Conservation (phyloP, 2,113 vertebrate genomes). For the Crotalus helleri region DNA sequence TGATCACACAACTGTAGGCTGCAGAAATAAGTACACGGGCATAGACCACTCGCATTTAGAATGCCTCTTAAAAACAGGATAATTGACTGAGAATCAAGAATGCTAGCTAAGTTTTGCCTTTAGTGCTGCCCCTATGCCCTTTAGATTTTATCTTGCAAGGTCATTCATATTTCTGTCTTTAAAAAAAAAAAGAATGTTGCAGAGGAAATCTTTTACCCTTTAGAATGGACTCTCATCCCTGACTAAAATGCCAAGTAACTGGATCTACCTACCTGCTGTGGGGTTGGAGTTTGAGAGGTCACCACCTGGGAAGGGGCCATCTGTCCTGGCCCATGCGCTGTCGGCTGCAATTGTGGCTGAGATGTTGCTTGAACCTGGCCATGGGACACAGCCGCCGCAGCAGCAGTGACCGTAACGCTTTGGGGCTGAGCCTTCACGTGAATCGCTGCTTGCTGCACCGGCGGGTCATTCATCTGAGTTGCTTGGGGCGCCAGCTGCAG, state of each 20-base stretch:
- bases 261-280: constrained; percentile 64
- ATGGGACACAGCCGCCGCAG: constrained; percentile 59
- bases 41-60: background rate
- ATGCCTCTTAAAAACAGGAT: background rate
- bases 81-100: background rate
- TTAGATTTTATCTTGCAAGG: background rate
- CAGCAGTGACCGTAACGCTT: constrained; percentile 60
- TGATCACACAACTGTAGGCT: too few relatives aligned
- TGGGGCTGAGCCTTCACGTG: constrained; percentile 79
- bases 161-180: background rate
- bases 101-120: background rate
- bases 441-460: constrained; percentile 64
- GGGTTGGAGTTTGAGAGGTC: constrained; percentile 70
- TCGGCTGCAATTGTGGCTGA: constrained; percentile 77
- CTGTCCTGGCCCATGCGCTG: constrained; percentile 78
- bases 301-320: constrained; percentile 60
- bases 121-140: background rate
- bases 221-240: background rate
- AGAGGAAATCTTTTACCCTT: background rate
- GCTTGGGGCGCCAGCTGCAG: constrained; percentile 80
- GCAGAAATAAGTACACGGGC: background rate
- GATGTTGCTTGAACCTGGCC: constrained; percentile 77
- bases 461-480: constrained; percentile 71
- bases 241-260: background rate
- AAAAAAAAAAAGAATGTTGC: too few relatives aligned